Evolutionary conservation across 2,797 vertebrate genomes (phyloP), one percentile per base, ranked within the genome.

Genomic region (Galaxias olidus): DNA sequence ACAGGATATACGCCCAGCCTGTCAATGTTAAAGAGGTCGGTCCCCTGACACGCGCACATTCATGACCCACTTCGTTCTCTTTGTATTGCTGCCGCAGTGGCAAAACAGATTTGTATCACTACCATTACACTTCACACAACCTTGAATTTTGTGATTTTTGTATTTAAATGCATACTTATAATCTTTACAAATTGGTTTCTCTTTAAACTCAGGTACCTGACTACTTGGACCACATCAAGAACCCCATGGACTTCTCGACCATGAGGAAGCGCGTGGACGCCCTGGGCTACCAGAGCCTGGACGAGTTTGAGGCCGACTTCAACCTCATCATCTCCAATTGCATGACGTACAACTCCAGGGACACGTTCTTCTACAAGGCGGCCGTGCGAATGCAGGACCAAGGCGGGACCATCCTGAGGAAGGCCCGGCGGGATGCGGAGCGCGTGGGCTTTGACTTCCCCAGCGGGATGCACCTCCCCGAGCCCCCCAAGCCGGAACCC

Each of bases 221-320:
- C 83, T 99, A 99, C 79, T 85, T 97, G 88, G 97, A 99, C 80
- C 94, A 96, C 84, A 95, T 99, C 79, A 93, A 91, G 68, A 90
- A 90, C 53, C 97, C 98, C 50, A 99, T 98, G 96, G 98, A 99
- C 89, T 98, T 98, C 88, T 96, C 94, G 71, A 97, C 96, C 19
- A 97, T 99, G 95, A 89, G 93, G 74, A 93, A 92, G 81, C 93
- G 91, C 61, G 91, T 98, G 15, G 95, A 98, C 46, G 84, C 86
- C 14, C 96, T 98, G 72, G 83, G 81, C 58, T 99, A 99, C 87
- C 88, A 73, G 59, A 96, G 89, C 81, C 85, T 99, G 72, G 91
- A 92, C 48, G 94, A 95, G 15, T 96, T 99, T 74, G 96, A 99
- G 89, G 90, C 91, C 0, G 98, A 99, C 85, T 98, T 99, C 66